Base-by-base conservation (phyloP, 1,140 invertebrate species). In the Pseudomyrmex pallidus region DNA sequence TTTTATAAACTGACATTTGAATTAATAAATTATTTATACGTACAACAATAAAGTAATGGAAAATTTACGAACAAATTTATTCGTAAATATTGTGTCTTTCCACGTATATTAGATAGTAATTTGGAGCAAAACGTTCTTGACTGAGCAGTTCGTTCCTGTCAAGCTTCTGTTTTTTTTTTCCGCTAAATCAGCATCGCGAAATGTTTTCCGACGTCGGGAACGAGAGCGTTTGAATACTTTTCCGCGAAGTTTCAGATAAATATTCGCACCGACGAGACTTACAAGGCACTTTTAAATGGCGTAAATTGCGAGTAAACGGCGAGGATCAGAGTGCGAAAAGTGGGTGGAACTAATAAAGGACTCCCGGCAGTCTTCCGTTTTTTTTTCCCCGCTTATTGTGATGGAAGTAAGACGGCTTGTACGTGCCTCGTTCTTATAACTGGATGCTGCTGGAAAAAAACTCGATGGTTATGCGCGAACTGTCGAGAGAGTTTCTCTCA, bases 301-400 rank as follows among this genome's bases (percentile, higher is more conserved):
- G 25, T 62, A 74, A 74, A 82, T 82, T 74, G 57, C 46, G 25
- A 62, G 50, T 52, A 74, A 82, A 74, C 66, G 76, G 61, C 52
- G 54, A 22, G 20, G 50, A 46, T 78, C 25, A 20, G 44, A 46
- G 7, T 48, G 67, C 22, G 77, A 73, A 44, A 44, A 50, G 46
- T n/a, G 17, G 25, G 25, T 63, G n/a, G 25, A 74, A 74, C 15
- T 82, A 82, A 82, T 82, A 74, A 74, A 82, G 4, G 25, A 54
- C 56, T 61, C 35, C 20, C 15, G 35, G 13, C 12, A 56, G 10
- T 56, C 25, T 57, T 46, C 12, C 22, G 15, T 3, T 12, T 57
- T 67, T 68, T 78, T 22, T 46, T n/a, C 12, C 62, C 61, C 8
- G 15, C 46, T 12, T 46, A 74, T 54, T 82, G 50, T 63, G 25